Percentiles rank a stretch among this genome's conserved stretches.
phyloP scores from a whole-genome alignment of 2,888 invertebrate species.

The Glyphotaelius pellucidus region DNA sequence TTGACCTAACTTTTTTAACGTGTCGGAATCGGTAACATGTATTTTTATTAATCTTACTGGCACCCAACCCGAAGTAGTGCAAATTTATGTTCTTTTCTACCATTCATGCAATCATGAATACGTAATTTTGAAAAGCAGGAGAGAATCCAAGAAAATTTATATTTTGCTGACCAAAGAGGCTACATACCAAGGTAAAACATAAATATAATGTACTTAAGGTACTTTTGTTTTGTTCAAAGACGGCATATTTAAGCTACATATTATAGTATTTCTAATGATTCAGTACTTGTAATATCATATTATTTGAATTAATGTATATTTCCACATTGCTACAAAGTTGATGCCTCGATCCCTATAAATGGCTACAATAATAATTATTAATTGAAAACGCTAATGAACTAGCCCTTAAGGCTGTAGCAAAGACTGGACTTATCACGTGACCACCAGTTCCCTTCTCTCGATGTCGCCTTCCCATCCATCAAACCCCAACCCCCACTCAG shows the following conservation, averaged over 20 bases:
- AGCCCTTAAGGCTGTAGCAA: background rate
- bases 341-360: background rate
- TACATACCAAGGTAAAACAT: no score
- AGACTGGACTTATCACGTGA: conserved; percentile 54
- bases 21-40: no score
- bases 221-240: no score
- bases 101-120: background rate
- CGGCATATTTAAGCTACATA: no score
- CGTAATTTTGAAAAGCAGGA: background rate
- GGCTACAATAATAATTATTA: background rate
- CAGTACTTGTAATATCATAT: background rate
- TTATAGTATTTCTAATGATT: background rate
- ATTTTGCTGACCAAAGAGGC: no score
- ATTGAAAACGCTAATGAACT: background rate
- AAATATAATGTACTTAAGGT: no score
- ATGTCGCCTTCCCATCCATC: conserved; percentile 63
- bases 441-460: conserved; percentile 43
- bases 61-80: no score
- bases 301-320: no score
- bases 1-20: no score
- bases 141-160: background rate
- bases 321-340: background rate
- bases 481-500: conserved; percentile 49
- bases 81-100: no score
- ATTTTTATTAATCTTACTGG: no score